A percentile compares a stretch with the other conserved stretches of the same genome.
Evolutionary conservation across 1,140 invertebrate genomes (phyloP).

Genomic region (Drosophila funebris): DNA sequence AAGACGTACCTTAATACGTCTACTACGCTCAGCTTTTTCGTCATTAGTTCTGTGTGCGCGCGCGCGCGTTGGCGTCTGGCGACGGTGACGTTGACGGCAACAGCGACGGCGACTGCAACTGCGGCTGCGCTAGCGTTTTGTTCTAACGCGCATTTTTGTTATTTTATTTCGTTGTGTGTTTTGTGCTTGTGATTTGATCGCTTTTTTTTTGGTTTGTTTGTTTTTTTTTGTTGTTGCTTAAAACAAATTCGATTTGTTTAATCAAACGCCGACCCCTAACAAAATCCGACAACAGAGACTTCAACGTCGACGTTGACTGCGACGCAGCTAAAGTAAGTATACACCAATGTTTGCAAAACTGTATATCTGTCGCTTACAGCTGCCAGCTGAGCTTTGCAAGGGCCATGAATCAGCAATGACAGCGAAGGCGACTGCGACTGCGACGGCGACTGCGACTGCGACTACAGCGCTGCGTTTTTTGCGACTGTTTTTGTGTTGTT

Average conservation of each 20-base stretch:
- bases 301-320: background rate
- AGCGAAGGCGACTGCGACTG: background rate
- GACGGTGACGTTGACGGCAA: conserved; percentile 1
- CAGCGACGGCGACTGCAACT: background rate
- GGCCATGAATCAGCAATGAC: conserved; percentile 40
- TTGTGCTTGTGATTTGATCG: conserved; percentile 19
- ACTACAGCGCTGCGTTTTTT: conserved; percentile 28
- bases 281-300: background rate
- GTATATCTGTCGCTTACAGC: conserved; percentile 8
- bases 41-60: conserved; percentile 35
- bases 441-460: conserved; percentile 2
- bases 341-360: conserved; percentile 24
- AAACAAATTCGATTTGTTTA: conserved; percentile 15
- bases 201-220: background rate
- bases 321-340: conserved; percentile 30
- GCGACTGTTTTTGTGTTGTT: conserved; percentile 11
- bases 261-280: background rate
- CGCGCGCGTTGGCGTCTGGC: conserved; percentile 54
- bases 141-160: conserved; percentile 25
- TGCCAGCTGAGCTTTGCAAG: conserved; percentile 34
- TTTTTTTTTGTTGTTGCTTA: background rate
- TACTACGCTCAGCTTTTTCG: background rate
- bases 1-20: background rate
- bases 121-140: conserved; percentile 20
- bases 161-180: conserved; percentile 28